Evolutionary conservation across 2,888 invertebrate genomes (phyloP), one percentile per base, ranked within the genome.

Genomic region (Leucozona laternaria): DNA sequence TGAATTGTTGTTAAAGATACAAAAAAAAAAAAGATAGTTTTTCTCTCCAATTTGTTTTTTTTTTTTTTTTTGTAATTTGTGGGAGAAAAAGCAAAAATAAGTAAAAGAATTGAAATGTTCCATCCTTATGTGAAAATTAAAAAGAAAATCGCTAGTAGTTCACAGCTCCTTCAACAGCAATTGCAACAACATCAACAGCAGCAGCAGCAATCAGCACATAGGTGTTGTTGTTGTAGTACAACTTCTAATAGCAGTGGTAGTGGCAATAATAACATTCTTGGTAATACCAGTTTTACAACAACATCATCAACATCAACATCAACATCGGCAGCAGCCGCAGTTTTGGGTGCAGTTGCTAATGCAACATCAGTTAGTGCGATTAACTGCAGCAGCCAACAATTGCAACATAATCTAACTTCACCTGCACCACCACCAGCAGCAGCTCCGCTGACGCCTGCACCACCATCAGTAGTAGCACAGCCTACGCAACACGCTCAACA

Each of bases 51-150:
- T 58, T 28, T 0, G 17, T 4, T 50, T 50, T 15, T n/a, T n/a
- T n/a, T n/a, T n/a, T n/a, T n/a, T n/a, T n/a, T n/a, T n/a, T n/a
- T n/a, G n/a, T 11, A 31, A 8, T 43, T 70, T 50, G 11, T 55
- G 64, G 79, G 79, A 57, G 70, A 62, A 58, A 85, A 86, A 68
- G 68, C 53, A 68, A 88, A 88, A 89, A 86, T 82, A 75, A 85
- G 79, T 86, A 88, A 82, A 87, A 60, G 64, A 85, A 88, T 88
- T 90, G 92, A 91, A 92, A 92, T 92, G 92, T 92, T 92, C 89
- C 92, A 92, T 90, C 91, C 92, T 87, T 91, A 91, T 91, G 92
- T 92, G 90, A 92, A 92, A 91, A 92, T 92, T 10, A 92, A 92
- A 89, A 92, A 92, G 91, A 92, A 92, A 86, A 86, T 86, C 75